Evolutionary conservation across 2,113 vertebrate genomes (phyloP), one percentile per base, ranked within the genome.

Genomic region (Perca flavescens): DNA sequence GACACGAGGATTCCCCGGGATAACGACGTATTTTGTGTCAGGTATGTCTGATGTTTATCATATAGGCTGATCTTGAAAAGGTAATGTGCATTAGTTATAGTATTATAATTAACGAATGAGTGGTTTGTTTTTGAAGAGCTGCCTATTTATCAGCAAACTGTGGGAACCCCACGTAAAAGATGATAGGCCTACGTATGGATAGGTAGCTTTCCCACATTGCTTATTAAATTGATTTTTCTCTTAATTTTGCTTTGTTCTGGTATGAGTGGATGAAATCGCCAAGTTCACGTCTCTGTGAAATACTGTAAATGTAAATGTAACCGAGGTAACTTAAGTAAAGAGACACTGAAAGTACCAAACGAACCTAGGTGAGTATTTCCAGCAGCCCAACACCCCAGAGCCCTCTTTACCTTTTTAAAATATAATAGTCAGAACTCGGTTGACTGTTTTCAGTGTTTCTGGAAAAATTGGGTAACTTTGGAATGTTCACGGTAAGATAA

Each of bases 1-100:
- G 28, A n/a, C 31, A 22, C 31, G 47, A 50, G 71, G 25, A 47
- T 4, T 68, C 74, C 22, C 40, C 58, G 62, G 83, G 63, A 62
- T 0, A 73, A 75, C 75, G 22, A 50, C 58, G 15, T 1, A 1
- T 25, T 65, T 40, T 36, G 16, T 15, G 36, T 58, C 69, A 46
- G 91, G 91, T 92, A 89, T 3, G 89, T 85, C 36, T 12, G 11
- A 25, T 19, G 1, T 31, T 67, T 25, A 13, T 43, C 1, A 28
- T 5, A 8, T 40, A 6, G 10, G 40, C 40, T 43, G 40, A 5
- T 47, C 5, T 36, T 54, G 25, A 34, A 3, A 57, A 43, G 17
- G 4, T 47, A 3, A 22, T 16, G 3, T 17, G 7, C 43, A 6
- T 63, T 15, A 61, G 11, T 25, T 22, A 49, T 9, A 43, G 22